Base-by-base conservation (phyloP, 2,113 vertebrate genomes). In the Entosphenus tridentatus region DNA sequence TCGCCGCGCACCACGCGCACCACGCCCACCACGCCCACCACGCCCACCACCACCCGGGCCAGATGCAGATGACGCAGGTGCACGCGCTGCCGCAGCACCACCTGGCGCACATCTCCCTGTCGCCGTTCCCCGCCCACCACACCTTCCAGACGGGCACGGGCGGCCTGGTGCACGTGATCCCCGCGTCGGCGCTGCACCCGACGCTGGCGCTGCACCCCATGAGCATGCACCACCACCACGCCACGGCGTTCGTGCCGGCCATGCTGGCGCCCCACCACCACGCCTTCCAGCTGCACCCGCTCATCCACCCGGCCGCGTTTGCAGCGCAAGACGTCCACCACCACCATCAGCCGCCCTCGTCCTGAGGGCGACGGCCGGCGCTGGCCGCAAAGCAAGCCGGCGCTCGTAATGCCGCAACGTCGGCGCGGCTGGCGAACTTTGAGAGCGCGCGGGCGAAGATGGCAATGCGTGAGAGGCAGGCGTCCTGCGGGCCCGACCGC, bases 311-410 rank as follows among this genome's bases (percentile, higher is more conserved):
- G 70, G 39, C 39, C 39, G 95, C 96, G 73, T 97, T 98, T 85
- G 96, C 92, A 83, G 91, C 92, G 73, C 93, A 98, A 79, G 93
- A 98, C 81, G 87, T 98, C 75, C 93, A 98, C 77, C 93, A 98
- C 68, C 93, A 88, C 0, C 92, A 39, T 39, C 62, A 65, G 62
- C 62, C 62, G 21, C 62, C 62, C n/a, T 65, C 62, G 21, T 65
- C 62, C 21, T 65, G 62, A 65, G 39, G 39, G 5, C 39, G 39
- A 39, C 39, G 39, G 39, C 39, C 39, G 6, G 39, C 39, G 39
- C 39, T 5, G 39, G 39, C 6, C 6, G 39, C 39, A 39, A 39
- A 39, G 39, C 39, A 39, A 6, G 6, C 39, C 39, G 39, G 39
- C 39, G 39, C 39, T 7, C 39, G 39, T 39, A 39, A 39, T 39